phyloP scores from a whole-genome alignment of 2,888 invertebrate genomes.

The Isotomurus palustris region DNA sequence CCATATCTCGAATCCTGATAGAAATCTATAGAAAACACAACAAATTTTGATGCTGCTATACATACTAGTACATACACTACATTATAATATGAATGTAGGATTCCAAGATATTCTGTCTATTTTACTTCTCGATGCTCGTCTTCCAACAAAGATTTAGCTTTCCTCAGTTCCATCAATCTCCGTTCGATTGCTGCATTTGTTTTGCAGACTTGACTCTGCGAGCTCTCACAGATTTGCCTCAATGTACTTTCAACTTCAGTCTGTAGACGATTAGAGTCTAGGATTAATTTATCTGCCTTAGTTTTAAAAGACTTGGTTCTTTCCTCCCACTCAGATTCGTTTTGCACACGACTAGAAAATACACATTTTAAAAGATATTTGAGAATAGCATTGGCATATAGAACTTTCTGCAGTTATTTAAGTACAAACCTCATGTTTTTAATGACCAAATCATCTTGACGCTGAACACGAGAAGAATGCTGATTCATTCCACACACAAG shows the following conservation, averaged over 20 bases:
- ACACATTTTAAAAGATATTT: not conserved
- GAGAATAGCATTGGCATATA: not conserved
- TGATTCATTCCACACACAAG: conserved; percentile 2
- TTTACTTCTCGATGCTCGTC: conserved; percentile 23
- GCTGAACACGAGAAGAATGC: conserved; percentile 14
- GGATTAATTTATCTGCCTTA: conserved; percentile 13
- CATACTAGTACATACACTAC: not conserved
- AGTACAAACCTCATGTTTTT: conserved; percentile 8
- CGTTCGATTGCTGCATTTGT: conserved; percentile 32
- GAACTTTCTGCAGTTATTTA: too few species aligned
- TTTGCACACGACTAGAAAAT: not conserved
- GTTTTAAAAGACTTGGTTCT: conserved; percentile 16
- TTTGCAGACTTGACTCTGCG: conserved; percentile 25
- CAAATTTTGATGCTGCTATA: not conserved
- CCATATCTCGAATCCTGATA: conserved; percentile 30
- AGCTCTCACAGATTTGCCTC: conserved; percentile 17
- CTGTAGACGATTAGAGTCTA: conserved; percentile 2
- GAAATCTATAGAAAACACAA: conserved; percentile 6
- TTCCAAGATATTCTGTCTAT: too few species aligned
- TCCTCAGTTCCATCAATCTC: conserved; percentile 12
- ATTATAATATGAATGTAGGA: not conserved
- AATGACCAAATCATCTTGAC: conserved; percentile 5
- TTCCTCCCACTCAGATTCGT: conserved; percentile 25
- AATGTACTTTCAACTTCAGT: conserved; percentile 26
- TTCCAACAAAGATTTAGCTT: conserved; percentile 21